Percentiles rank a stretch among this genome's conserved stretches.
phyloP scores from a whole-genome alignment of 2,888 invertebrate genomes.

The Thymelicus lineola region DNA sequence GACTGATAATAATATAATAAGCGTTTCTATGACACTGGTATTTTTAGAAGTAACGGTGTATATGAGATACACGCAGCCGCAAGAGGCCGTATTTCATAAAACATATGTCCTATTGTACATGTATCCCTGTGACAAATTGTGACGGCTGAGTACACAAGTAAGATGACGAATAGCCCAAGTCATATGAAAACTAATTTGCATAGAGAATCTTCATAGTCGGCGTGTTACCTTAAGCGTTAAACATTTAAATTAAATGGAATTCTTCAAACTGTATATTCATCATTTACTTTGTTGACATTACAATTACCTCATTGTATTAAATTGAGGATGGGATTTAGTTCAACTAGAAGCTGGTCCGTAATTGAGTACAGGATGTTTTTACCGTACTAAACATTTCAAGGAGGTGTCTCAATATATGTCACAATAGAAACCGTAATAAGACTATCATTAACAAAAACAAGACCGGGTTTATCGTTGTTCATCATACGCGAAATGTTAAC shows the following conservation, averaged over 20 bases:
- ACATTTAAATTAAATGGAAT: neutral
- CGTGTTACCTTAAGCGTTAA: neutral
- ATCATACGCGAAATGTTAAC: conserved; percentile 1
- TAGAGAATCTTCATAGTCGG: conserved; percentile 20
- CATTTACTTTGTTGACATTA: neutral
- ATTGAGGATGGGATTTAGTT: neutral
- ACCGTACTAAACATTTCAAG: neutral
- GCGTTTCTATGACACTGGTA: conserved; percentile 40
- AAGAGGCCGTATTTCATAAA: conserved; percentile 63
- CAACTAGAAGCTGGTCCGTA: no score
- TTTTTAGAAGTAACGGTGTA: conserved; percentile 46
- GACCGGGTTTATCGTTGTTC: conserved; percentile 4
- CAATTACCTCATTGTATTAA: neutral
- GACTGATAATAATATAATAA: conserved; percentile 34
- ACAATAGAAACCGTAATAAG: conserved; percentile 6
- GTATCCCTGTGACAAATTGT: conserved; percentile 65
- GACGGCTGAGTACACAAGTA: conserved; percentile 51
- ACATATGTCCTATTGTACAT: conserved; percentile 67
- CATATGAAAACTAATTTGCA: conserved; percentile 52
- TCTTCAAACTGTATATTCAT: neutral
- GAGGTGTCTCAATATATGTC: neutral
- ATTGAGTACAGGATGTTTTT: no score
- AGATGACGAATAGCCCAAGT: conserved; percentile 53
- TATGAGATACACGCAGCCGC: conserved; percentile 53
- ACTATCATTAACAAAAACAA: conserved; percentile 17